Evolutionary conservation across 2,797 vertebrate species (phyloP).

Genomic region (Sebastes vulpes): DNA sequence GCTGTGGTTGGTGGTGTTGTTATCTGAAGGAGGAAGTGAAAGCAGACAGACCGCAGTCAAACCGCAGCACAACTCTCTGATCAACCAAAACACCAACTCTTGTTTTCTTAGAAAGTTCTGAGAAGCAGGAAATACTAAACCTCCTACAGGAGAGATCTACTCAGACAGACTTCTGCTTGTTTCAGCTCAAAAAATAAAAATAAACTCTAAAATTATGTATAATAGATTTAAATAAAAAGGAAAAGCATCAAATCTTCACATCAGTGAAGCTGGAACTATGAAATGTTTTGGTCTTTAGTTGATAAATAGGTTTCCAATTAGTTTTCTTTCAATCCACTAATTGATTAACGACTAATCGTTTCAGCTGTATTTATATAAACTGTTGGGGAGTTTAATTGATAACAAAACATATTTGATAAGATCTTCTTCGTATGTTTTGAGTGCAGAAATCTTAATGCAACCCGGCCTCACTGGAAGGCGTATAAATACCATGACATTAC

Average conservation of each 20-base stretch:
- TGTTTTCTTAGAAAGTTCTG: not conserved
- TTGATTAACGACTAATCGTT: not conserved
- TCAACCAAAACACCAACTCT: not conserved
- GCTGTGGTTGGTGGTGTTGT: not conserved
- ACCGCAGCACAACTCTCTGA: not conserved
- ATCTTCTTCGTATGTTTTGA: not conserved
- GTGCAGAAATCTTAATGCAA: not conserved
- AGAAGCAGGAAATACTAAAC: not conserved
- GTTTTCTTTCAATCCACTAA: not conserved
- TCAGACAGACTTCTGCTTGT: not conserved
- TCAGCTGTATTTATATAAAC: too few species aligned
- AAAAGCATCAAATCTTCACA: not conserved
- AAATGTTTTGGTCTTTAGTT: too few species aligned
- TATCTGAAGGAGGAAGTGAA: constrained; percentile 36
- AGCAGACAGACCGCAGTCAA: not conserved
- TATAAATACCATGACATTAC: too few species aligned
- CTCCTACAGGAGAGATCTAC: not conserved
- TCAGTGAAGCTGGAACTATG: not conserved
- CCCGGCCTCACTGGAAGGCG: too few species aligned
- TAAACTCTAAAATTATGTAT: too few species aligned
- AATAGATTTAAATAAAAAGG: too few species aligned
- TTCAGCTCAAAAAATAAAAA: too few species aligned
- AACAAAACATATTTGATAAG: too few species aligned
- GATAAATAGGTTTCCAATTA: too few species aligned
- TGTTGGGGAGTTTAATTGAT: too few species aligned